Evolutionary conservation across 2,797 vertebrate genomes (phyloP).

Genomic region (Paguma larvata): DNA sequence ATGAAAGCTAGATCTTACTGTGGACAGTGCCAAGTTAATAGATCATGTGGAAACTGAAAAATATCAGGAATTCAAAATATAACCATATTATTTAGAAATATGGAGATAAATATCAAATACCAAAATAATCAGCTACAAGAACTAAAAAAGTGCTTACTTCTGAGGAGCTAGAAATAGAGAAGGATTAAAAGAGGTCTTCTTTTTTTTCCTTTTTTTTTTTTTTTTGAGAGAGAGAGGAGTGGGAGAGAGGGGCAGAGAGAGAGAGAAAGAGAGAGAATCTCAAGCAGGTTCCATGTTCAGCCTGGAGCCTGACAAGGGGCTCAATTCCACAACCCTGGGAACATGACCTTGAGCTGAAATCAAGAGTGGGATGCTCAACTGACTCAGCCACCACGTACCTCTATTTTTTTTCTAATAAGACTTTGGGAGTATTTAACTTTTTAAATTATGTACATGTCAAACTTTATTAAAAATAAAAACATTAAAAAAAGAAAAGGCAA

Average conservation of each 20-base stretch:
- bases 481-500: background rate
- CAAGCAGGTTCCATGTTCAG: too few relatives aligned
- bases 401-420: background rate
- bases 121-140: slow-evolving; percentile 36
- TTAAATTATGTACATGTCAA: background rate
- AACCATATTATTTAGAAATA: background rate
- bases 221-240: too few relatives aligned
- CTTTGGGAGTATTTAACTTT: slow-evolving; percentile 39
- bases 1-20: background rate
- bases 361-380: too few relatives aligned
- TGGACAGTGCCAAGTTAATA: background rate
- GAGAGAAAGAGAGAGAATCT: too few relatives aligned
- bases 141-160: background rate
- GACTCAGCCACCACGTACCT: too few relatives aligned
- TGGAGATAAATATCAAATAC: background rate
- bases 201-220: background rate
- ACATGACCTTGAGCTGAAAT: too few relatives aligned
- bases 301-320: too few relatives aligned
- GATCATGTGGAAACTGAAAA: background rate
- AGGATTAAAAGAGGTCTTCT: background rate
- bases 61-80: background rate
- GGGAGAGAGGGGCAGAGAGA: too few relatives aligned
- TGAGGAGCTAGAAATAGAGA: background rate
- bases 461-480: background rate
- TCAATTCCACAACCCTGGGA: too few relatives aligned